A percentile compares a stretch with the other conserved stretches of the same genome.
Evolutionary conservation across 2,888 invertebrate species (phyloP).

Genomic region (Keiferia lycopersicella): DNA sequence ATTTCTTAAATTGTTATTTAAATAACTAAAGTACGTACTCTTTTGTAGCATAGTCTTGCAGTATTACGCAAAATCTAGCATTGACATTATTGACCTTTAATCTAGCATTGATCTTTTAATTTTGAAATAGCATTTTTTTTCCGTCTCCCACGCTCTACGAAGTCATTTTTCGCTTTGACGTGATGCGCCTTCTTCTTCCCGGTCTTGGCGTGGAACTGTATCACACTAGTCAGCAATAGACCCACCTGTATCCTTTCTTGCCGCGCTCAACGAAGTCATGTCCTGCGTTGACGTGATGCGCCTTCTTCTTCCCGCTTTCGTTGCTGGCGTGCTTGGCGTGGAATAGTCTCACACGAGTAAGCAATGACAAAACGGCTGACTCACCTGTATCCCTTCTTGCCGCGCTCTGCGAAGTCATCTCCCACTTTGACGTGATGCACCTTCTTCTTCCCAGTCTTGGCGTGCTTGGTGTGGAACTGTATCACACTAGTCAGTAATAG

Average conservation of each 20-base stretch:
- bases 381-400: slow-evolving; percentile 69
- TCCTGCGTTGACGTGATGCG: slow-evolving; percentile 82
- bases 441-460: slow-evolving; percentile 84
- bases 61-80: slow-evolving; percentile 60
- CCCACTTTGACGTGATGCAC: slow-evolving; percentile 83
- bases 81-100: slow-evolving; percentile 84
- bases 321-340: slow-evolving; percentile 68
- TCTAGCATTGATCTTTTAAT: no score
- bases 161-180: slow-evolving; percentile 83
- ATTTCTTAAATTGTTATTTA: no score
- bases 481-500: no score
- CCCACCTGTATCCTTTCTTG: slow-evolving; percentile 77
- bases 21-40: no score
- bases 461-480: slow-evolving; percentile 72
- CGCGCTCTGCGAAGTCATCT: slow-evolving; percentile 82
- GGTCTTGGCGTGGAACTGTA: slow-evolving; percentile 84
- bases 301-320: slow-evolving; percentile 85
- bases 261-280: slow-evolving; percentile 83
- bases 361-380: no score
- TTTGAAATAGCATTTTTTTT: no score
- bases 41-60: no score
- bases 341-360: no score
- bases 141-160: slow-evolving; percentile 84
- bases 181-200: slow-evolving; percentile 85
- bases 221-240: slow-evolving; percentile 56